A percentile compares a stretch with the other conserved stretches of the same genome.
Evolutionary conservation across 2,797 vertebrate genomes (phyloP).

Genomic region (Sciurus vulgaris): DNA sequence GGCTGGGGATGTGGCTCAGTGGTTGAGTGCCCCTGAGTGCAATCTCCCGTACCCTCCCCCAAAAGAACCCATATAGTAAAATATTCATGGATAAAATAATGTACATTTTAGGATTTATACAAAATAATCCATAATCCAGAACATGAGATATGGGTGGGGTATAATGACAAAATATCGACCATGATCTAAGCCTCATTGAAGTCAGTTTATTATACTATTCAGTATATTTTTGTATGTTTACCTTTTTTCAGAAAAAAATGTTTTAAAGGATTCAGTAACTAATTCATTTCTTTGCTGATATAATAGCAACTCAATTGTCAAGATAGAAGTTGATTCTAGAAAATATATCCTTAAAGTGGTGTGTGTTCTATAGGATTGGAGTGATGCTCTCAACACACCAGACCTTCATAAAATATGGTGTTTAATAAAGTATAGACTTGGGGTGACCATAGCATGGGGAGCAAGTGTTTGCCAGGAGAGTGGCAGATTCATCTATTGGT

Average conservation of each 20-base stretch:
- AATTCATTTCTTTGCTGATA: constrained; percentile 14
- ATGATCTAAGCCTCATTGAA: neutral
- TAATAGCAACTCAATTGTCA: constrained; percentile 15
- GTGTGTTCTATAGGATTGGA: neutral
- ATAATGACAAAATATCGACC: neutral
- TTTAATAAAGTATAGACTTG: constrained; percentile 18
- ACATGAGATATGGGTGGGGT: neutral
- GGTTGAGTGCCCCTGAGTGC: no score
- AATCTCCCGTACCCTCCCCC: no score
- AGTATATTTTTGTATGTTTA: neutral
- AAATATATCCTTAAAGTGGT: constrained; percentile 12
- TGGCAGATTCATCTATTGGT: neutral
- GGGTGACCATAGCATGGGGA: neutral
- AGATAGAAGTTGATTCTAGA: constrained; percentile 40
- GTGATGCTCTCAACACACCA: neutral
- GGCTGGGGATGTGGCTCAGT: no score
- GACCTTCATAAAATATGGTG: neutral
- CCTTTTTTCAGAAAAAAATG: neutral
- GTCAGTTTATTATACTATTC: neutral
- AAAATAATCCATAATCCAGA: constrained; percentile 1
- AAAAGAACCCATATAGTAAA: neutral
- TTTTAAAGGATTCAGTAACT: neutral
- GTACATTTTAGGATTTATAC: neutral
- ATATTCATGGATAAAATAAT: neutral
- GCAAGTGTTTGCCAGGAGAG: neutral